These are phyloP conservation scores for Calliphora vomitoria DNA, from an alignment of 2,888 invertebrate genomes.

Conservation along the genomic window DNA sequence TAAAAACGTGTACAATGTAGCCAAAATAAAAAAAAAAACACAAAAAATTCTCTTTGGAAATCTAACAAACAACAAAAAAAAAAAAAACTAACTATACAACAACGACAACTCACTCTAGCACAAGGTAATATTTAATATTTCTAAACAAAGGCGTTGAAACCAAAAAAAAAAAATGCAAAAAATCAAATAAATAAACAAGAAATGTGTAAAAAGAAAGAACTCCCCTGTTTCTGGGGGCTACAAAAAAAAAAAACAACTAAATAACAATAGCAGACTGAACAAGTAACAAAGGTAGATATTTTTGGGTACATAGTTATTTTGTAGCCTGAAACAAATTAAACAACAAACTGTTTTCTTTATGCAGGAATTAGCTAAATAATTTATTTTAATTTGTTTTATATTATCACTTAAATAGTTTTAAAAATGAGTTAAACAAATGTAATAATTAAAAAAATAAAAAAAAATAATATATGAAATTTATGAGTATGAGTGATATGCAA, in stretches of 20 bases:
- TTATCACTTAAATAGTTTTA: background rate
- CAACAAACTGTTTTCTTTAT: background rate
- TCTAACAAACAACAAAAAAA: too few relatives aligned
- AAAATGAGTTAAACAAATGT: background rate
- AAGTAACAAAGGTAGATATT: background rate
- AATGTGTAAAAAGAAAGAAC: background rate
- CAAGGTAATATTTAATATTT: background rate
- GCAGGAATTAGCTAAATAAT: background rate
- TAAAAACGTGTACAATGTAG: conserved; percentile 49
- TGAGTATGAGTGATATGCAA: too few relatives aligned
- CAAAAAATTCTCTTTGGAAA: background rate
- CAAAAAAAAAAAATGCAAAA: conserved; percentile 10
- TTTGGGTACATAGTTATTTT: background rate
- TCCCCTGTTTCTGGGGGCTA: background rate
- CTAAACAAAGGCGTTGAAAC: conserved; percentile 15
- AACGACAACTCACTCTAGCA: background rate
- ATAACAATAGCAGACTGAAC: background rate
- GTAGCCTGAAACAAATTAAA: background rate
- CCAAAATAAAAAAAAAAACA: background rate
- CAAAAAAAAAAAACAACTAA: background rate
- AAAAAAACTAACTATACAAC: background rate
- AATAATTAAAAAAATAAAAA: background rate
- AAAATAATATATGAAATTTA: too few relatives aligned
- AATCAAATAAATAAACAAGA: background rate
- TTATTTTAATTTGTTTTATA: background rate